A percentile compares a stretch with the other conserved stretches of the same genome.
phyloP scores from a whole-genome alignment of 2,797 vertebrate genomes.

The Margarornis squamiger region DNA sequence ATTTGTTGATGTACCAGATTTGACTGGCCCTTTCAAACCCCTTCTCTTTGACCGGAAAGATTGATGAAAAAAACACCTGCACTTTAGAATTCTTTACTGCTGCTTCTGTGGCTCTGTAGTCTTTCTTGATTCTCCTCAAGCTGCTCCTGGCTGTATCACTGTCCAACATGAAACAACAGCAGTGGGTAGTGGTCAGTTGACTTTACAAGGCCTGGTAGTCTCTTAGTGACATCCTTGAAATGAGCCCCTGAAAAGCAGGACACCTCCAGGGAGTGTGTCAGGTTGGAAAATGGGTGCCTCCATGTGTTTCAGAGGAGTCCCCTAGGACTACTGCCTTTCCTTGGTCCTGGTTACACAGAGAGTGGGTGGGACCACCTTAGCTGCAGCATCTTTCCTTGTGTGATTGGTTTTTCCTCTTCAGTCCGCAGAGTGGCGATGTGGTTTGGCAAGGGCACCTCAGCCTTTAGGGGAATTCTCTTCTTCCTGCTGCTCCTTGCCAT shows the following conservation, averaged over 20 bases:
- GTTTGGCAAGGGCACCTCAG: no score
- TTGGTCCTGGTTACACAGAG: background rate
- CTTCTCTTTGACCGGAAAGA: background rate
- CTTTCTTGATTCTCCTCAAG: background rate
- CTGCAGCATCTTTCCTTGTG: no score
- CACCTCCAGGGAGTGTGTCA: background rate
- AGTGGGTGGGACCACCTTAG: background rate
- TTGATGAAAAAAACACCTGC: background rate
- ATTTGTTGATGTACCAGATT: background rate
- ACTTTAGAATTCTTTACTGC: background rate
- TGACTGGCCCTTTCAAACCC: background rate
- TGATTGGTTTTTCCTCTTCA: no score
- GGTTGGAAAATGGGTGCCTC: background rate
- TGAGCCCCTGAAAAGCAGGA: background rate
- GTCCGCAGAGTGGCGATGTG: no score
- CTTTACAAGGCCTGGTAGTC: background rate
- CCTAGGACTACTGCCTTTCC: fast-evolving
- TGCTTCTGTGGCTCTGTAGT: background rate
- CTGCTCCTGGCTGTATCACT: background rate
- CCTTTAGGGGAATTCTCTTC: no score
- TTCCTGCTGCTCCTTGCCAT: no score
- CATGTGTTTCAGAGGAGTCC: background rate
- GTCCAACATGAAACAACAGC: background rate
- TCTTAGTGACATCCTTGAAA: background rate
- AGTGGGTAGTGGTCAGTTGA: background rate